These are phyloP conservation scores for Drosophila melanosoma DNA, from an alignment of 2,888 invertebrate species.

Conservation along the genomic window DNA sequence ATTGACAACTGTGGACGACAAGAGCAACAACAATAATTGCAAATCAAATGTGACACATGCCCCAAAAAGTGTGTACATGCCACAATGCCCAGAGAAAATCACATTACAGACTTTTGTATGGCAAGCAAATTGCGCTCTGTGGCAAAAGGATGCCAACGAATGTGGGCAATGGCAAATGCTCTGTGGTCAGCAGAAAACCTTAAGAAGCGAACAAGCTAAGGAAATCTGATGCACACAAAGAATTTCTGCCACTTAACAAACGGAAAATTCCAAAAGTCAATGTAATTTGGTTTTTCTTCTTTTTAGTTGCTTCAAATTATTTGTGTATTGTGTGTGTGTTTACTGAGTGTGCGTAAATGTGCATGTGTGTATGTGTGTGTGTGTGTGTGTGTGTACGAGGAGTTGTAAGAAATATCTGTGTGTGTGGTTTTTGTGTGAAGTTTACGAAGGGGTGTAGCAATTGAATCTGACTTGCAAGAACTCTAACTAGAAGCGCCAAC, in stretches of 20 bases:
- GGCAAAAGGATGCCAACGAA: conserved; percentile 43
- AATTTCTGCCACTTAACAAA: conserved; percentile 61
- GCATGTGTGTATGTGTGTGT: background rate
- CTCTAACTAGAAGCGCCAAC: conserved; percentile 40
- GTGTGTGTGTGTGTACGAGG: background rate
- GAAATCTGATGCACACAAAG: conserved; percentile 53
- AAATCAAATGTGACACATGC: conserved; percentile 40
- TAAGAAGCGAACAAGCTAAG: conserved; percentile 38
- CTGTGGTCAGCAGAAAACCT: conserved; percentile 64
- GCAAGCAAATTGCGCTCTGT: conserved; percentile 55
- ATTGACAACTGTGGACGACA: conserved; percentile 11
- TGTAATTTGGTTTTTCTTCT: conserved; percentile 46
- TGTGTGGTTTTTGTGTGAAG: conserved; percentile 1
- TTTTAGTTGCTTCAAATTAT: conserved; percentile 38
- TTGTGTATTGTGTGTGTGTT: conserved; percentile 55
- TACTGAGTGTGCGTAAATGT: conserved; percentile 3
- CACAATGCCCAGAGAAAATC: conserved; percentile 46
- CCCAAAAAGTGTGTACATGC: conserved; percentile 7
- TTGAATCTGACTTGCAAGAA: conserved; percentile 43
- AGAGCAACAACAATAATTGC: conserved; percentile 52
- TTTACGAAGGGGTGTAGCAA: conserved; percentile 24
- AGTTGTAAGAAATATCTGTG: conserved; percentile 9
- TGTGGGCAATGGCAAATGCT: conserved; percentile 56
- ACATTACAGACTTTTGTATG: conserved; percentile 56
- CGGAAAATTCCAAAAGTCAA: conserved; percentile 65